Evolutionary conservation across 2,797 vertebrate species (phyloP), one percentile per base, ranked within the genome.

Genomic region (Yasuhikotakia modesta): DNA sequence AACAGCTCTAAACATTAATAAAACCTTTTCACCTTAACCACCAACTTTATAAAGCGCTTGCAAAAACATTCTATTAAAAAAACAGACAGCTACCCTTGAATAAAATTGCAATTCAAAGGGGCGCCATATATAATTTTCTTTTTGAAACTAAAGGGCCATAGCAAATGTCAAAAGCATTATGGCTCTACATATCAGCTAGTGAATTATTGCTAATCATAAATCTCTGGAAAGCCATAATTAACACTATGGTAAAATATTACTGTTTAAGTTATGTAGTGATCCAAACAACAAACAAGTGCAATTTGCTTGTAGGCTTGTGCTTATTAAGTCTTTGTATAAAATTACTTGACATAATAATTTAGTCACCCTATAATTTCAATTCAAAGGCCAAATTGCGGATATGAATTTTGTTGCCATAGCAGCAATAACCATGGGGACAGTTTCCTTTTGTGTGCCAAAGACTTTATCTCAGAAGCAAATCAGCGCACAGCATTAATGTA

Each of bases 391-490:
- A 76, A 80, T 35, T 73, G 70, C 46, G 53, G 53, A 79, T 66
- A 57, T 58, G 45, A 61, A 78, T 70, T 39, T 53, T 21, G 83
- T 84, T 85, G 73, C 82, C 61, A 81, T 78, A 77, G 84, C 63
- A 67, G 39, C 75, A 52, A 79, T 73, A 78, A 73, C 80, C 69
- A 78, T 80, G 52, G 70, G 35, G 64, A 69, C n/a, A n/a, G n/a
- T n/a, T n/a, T 70, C 65, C 17, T 80, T 52, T 61, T 64, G 24
- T 73, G 22, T 35, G 61, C 76, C 10, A 22, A 72, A 69, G 39
- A 5, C 39, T 75, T 72, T 68, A 45, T 76, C 64, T 48, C 19
- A 79, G 50, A 14, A 30, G 48, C 53, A 58, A 24, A 66, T n/a
- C n/a, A n/a, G n/a, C n/a, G n/a, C n/a, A n/a, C n/a, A n/a, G n/a